Evolutionary conservation across 2,888 invertebrate species (phyloP).

Genomic region (Leptinotarsa juncta): DNA sequence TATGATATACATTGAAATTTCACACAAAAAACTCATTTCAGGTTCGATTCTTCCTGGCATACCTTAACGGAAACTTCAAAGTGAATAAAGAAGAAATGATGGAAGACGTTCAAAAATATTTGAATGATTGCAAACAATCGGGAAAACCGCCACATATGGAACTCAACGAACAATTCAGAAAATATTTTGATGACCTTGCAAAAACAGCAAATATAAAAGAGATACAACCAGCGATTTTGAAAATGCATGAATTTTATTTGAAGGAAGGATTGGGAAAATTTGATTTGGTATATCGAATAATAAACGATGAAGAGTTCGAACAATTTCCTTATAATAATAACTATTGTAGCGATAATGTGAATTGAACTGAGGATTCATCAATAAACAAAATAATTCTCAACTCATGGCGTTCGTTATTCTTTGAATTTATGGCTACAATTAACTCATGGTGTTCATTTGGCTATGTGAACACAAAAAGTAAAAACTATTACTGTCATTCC

Average conservation of each 20-base stretch:
- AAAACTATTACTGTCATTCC: no score
- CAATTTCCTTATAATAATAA: slow-evolving; percentile 5
- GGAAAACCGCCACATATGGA: slow-evolving; percentile 10
- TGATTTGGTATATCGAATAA: slow-evolving; percentile 17
- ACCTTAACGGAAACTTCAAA: background rate
- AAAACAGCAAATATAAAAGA: slow-evolving; percentile 9
- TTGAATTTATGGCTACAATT: no score
- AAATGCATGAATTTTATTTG: slow-evolving; percentile 4
- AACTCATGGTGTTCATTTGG: no score
- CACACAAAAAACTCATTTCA: slow-evolving; percentile 55
- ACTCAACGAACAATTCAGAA: background rate
- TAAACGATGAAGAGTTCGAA: slow-evolving; percentile 19
- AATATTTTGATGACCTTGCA: background rate
- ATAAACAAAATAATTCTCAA: no score
- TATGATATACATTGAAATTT: no score
- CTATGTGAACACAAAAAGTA: no score
- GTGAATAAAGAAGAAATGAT: slow-evolving; percentile 6
- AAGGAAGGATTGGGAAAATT: slow-evolving; percentile 5
- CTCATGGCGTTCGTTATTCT: no score
- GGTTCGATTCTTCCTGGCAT: slow-evolving; percentile 71
- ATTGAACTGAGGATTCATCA: background rate
- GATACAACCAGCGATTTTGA: slow-evolving; percentile 4
- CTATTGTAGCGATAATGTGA: background rate
- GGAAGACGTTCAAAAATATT: background rate
- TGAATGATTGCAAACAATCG: background rate